Evolutionary conservation across 2,113 vertebrate species (phyloP), one percentile per base, ranked within the genome.

Genomic region (Oostethus manadensis): DNA sequence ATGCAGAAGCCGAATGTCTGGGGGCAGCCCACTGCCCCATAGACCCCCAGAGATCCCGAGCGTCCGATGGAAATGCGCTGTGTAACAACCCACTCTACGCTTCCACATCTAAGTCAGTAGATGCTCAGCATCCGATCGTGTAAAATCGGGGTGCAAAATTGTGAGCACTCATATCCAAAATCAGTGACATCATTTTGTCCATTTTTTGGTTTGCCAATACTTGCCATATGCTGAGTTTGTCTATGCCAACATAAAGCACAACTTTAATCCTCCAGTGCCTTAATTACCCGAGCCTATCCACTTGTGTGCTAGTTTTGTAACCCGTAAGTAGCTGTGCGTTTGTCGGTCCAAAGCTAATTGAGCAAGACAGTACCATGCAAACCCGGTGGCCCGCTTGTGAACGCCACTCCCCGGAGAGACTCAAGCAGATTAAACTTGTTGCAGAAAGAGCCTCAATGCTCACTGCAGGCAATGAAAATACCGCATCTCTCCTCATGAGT

Each of bases 301-400:
- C 33, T 54, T 54, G 51, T 54, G 29, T 20, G 22, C 45, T 57
- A n/a, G 56, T 61, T 21, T 49, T 40, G 40, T 40, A 40, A 21
- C 18, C 40, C 53, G 40, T 21, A 55, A 55, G 46, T 71, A 71
- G 56, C 68, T 42, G 51, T 62, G 8, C 53, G 42, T 68, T 74
- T 68, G 70, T 76, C 69, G 6, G 66, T 20, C 43, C 56, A 47
- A 53, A 49, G 60, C 69, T 80, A 66, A 81, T 79, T 67, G 59
- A 71, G 56, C 23, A 10, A 60, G 60, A 70, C 68, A 58, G 60
- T 44, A 26, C 54, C 64, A 62, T 76, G 69, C 69, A 35, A 17
- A 13, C 40, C 55, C 58, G 60, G 64, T 77, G 78, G 14, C 43
- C 73, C 63, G 56, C 23, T 55, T 66, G 56, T 46, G 62, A 74